Evolutionary conservation across 2,888 invertebrate genomes (phyloP), one percentile per base, ranked within the genome.

Genomic region (Nomada flava): DNA sequence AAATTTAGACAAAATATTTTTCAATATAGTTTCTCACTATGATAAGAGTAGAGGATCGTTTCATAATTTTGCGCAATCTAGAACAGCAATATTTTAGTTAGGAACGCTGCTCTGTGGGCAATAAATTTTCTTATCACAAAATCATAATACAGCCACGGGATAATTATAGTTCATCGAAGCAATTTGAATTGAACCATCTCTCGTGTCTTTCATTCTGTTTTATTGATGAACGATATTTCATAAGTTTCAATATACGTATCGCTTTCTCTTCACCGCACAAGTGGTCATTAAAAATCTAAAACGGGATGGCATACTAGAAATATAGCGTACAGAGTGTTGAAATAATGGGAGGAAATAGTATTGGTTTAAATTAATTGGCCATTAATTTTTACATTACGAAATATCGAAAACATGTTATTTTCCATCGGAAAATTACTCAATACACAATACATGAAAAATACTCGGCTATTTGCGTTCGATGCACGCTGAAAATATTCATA

Each of bases 151-250:
- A 36, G 5, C 9, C 26, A 3, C 26, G 11, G 42, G 55, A 64
- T 76, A 64, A 73, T 64, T 76, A 73, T 76, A 42, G 50, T 20
- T 50, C 18, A 23, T 42, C 63, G 42, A 29, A 13, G 50, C 2
- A 57, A 64, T 29, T 64, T 72, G 57, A 50, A 64, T 76, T 57
- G 57, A 76, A 76, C 10, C 73, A 73, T 64, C n/a, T n/a, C 42
- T 50, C 13, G 57, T 42, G 26, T 20, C 15, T 23, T 50, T 29
- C 13, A 13, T 26, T 44, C 36, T 13, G 18, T 64, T 64, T 26
- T 52, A 72, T 52, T 72, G 64, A 73, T 59, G 64, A 72, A 64
- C 73, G 64, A 76, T 64, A 72, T 72, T 73, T 73, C 64, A 50
- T 13, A 26, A 42, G 23, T 50, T 36, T 20, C 9, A 59, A 47